These are phyloP conservation scores for Cyanocitta stelleri DNA, from an alignment of 2,113 vertebrate genomes.

Conservation along the genomic window DNA sequence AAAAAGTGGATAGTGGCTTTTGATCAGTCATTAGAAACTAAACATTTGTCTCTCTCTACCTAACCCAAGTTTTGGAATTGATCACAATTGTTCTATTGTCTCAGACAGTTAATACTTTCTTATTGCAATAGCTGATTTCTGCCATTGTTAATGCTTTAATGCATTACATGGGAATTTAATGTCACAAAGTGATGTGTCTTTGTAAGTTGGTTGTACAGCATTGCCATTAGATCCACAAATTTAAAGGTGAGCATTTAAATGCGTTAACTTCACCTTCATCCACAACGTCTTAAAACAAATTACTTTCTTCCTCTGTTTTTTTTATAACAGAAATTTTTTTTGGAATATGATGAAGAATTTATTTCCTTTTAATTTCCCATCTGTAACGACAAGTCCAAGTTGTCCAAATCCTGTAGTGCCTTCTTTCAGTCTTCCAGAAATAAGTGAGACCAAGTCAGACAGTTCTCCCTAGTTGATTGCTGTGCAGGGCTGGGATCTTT, in stretches of 20 bases:
- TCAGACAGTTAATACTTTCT: background rate
- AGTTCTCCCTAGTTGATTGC: rapidly evolving
- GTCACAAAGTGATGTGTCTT: background rate
- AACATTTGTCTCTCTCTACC: rapidly evolving
- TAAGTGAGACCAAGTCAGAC: background rate
- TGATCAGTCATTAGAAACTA: background rate
- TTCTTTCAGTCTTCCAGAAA: background rate
- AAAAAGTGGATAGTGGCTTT: background rate
- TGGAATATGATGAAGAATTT: background rate
- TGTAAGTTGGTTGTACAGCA: background rate
- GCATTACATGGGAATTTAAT: background rate
- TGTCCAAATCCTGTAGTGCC: background rate
- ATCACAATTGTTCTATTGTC: background rate
- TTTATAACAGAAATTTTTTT: background rate
- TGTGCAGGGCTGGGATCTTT: background rate
- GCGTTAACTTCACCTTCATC: background rate
- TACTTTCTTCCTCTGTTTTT: background rate
- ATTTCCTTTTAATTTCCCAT: background rate
- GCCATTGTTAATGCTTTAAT: background rate
- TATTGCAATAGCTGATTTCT: background rate
- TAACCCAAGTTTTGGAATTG: background rate
- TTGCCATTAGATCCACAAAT: background rate
- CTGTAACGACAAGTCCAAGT: background rate
- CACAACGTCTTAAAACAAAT: background rate
- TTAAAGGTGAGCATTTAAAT: background rate